Base-by-base conservation (phyloP, 2,797 vertebrate species). In the Micromesistius poutassou region DNA sequence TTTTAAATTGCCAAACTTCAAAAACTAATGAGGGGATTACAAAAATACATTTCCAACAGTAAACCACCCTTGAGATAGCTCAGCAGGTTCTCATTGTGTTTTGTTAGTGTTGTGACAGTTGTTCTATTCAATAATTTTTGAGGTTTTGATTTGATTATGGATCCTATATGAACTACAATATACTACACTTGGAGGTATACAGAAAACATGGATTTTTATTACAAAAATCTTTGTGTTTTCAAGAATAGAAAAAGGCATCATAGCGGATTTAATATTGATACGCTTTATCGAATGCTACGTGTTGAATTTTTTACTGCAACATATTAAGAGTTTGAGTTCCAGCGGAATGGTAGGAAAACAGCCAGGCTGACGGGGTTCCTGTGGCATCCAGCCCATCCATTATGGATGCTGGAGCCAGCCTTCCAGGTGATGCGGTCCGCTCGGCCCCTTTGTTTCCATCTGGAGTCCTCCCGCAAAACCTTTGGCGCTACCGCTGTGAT, bases 51-150 rank as follows among this genome's bases (percentile, higher is more conserved):
- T 68, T 28, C 25, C 62, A 68, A 28, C 62, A 68, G 28, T 68
- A 68, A 68, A 75, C 38, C 70, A 78, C 38, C 46, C 75, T 71
- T 72, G 8, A 77, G 84, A 25, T 55, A 55, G 16, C 55, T 25
- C 22, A 62, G 8, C n/a, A 62, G 28, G 62, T 68, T 68, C 62
- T 28, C 25, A 28, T 68, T 68, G n/a, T 68, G 25, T 68, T 68
- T 68, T 68, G 7, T 6, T 68, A 68, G 22, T 22, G 55, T 5
- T 25, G 55, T 62, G 55, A 62, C 22, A 25, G 62, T 68, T 28
- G 62, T 68, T 68, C 62, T 25, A 12, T 62, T n/a, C 9, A 62
- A 62, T 62, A 1, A 62, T 62, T 62, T 62, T 62, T 62, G 55
- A 62, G 55, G 62, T 28, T 68, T 68, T 68, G 62, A 68, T 68